Evolutionary conservation across 2,888 invertebrate genomes (phyloP).

Genomic region (Therioaphis trifolii): DNA sequence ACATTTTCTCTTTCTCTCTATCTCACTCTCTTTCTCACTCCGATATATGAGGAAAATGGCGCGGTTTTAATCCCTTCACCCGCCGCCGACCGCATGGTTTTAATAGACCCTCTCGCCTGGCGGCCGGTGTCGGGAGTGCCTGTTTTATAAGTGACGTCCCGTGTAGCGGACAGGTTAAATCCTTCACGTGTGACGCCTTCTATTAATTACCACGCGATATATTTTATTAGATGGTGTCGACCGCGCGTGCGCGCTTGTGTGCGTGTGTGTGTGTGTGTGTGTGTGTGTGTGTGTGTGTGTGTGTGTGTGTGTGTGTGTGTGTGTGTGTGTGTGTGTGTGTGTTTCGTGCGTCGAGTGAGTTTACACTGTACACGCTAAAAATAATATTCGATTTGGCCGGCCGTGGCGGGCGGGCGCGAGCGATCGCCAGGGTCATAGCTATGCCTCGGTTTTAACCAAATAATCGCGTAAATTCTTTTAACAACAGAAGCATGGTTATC

Average conservation of each 20-base stretch:
- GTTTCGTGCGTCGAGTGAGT: not conserved
- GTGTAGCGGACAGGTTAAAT: conserved; percentile 61
- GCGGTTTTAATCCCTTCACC: conserved; percentile 32
- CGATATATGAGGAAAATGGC: conserved; percentile 38
- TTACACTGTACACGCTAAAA: conserved; percentile 52
- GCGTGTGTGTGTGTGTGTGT: not conserved
- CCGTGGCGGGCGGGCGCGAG: conserved; percentile 31
- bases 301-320: too few relatives aligned
- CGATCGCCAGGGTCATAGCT: conserved; percentile 26
- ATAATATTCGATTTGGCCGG: conserved; percentile 59
- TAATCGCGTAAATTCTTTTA: conserved; percentile 14
- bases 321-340: too few relatives aligned
- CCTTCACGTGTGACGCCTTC: conserved; percentile 62
- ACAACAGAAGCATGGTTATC: too few relatives aligned
- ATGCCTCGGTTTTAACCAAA: not conserved
- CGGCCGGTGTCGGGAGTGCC: conserved; percentile 29
- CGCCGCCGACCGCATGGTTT: conserved; percentile 1
- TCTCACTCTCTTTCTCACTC: not conserved
- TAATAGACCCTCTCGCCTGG: conserved; percentile 25
- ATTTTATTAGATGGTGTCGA: conserved; percentile 57
- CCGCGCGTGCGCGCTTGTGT: not conserved
- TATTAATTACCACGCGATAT: conserved; percentile 60
- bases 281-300: not conserved
- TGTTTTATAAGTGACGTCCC: conserved; percentile 62
- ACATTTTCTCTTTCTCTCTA: not conserved